Evolutionary conservation across 2,888 invertebrate genomes (phyloP).

Genomic region (Smittia sp.): DNA sequence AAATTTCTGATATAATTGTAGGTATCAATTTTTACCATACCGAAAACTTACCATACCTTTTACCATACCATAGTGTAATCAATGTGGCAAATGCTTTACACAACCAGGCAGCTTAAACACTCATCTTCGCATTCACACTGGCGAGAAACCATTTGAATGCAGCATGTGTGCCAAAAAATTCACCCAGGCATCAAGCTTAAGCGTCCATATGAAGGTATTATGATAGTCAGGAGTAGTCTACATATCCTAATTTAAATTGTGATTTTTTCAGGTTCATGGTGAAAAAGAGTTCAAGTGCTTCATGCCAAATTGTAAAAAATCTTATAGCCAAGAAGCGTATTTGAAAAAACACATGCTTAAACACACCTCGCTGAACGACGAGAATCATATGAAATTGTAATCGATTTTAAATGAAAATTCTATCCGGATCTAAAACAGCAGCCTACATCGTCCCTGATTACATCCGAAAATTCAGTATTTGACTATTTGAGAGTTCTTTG

Average conservation of each 20-base stretch:
- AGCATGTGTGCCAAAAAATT: constrained; percentile 52
- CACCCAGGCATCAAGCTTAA: constrained; percentile 52
- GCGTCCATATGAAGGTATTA: constrained; percentile 52
- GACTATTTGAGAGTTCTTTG: too few relatives aligned
- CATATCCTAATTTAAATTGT: too few relatives aligned
- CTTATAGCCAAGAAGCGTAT: constrained; percentile 52
- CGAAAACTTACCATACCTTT: too few relatives aligned
- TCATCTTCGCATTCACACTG: constrained; percentile 54
- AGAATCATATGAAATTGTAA: too few relatives aligned
- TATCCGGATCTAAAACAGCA: too few relatives aligned
- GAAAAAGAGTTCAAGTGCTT: constrained; percentile 51
- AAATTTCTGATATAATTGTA: background rate
- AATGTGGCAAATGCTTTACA: constrained; percentile 53
- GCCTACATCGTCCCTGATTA: too few relatives aligned
- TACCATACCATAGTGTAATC: background rate
- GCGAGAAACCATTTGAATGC: constrained; percentile 52
- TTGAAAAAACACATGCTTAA: constrained; percentile 49
- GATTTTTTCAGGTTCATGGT: constrained; percentile 45
- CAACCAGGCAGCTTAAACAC: constrained; percentile 53
- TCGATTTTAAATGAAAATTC: too few relatives aligned
- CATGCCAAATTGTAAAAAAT: constrained; percentile 49
- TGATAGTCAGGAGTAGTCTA: background rate
- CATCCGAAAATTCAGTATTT: too few relatives aligned
- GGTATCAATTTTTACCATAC: too few relatives aligned
- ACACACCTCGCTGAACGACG: background rate